Base-by-base conservation (phyloP, 2,113 vertebrate species). In the Podiceps cristatus region DNA sequence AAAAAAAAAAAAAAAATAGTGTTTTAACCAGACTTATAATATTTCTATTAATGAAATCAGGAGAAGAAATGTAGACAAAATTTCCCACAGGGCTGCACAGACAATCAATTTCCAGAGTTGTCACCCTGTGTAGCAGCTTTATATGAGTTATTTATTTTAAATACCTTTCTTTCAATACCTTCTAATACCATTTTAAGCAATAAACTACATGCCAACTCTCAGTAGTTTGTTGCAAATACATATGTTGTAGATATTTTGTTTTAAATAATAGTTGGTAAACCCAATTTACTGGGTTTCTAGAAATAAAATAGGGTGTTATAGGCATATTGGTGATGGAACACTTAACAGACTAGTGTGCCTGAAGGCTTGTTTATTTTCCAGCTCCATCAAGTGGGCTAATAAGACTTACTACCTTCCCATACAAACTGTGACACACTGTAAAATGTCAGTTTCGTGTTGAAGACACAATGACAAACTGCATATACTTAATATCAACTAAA, bases 211-310 rank as follows among this genome's bases (percentile, higher is more conserved):
- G 9, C 16, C 58, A 9, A 49, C 7, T 25, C 7, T 71, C 47
- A 44, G 12, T 15, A 31, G 6, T 13, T 85, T 66, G 7, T 35
- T 93, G 5, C 2, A 78, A 85, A 82, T 35, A 27, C 0, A 0
- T 4, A 33, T 1, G 0, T 22, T 44, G 13, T 35, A 44, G 9
- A 7, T 11, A 7, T 37, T 83, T 47, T 50, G 1, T 18, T 83
- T 91, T 72, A 77, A 81, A 49, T n/a, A 59, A 50, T 45, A 55
- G 1, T n/a, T 33, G 4, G 10, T 23, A 75, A 88, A 55, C 24
- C 6, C 18, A 3, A 37, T 53, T 68, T 56, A 5, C 12, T 42
- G 4, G 1, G 69, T 59, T 74, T 78, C 50, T 67, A 58, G 16
- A 62, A 87, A 40, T 3, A 49, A 45, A 81, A 68, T 15, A 55